Evolutionary conservation across 2,113 vertebrate genomes (phyloP).

Genomic region (Brachypodius melanocephalos): DNA sequence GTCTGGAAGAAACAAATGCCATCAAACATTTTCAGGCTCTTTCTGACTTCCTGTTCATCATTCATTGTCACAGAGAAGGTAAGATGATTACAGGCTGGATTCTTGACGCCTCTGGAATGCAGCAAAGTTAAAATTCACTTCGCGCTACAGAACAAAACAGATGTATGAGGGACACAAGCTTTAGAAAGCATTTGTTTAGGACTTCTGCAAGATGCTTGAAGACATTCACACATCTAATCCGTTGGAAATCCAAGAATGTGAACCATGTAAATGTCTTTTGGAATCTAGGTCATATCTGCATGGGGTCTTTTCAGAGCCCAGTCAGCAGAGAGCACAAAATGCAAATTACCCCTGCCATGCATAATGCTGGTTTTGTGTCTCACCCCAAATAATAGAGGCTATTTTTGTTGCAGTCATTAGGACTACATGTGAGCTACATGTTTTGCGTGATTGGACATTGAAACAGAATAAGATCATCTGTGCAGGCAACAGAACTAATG

Average conservation of each 20-base stretch:
- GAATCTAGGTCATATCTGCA: conserved; percentile 54
- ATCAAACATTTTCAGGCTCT: conserved; percentile 12
- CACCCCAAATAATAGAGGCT: conserved; percentile 32
- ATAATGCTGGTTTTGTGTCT: conserved; percentile 43
- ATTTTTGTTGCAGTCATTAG: conserved; percentile 39
- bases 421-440: conserved; percentile 44
- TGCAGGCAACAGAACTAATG: conserved; percentile 28
- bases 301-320: conserved; percentile 47
- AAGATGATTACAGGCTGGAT: neutral
- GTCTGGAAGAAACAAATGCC: neutral
- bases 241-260: conserved; percentile 54
- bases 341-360: conserved; percentile 40
- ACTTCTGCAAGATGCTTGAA: conserved; percentile 17
- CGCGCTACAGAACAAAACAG: neutral
- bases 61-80: neutral
- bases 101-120: neutral
- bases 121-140: neutral
- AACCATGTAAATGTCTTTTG: conserved; percentile 27
- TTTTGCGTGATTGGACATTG: conserved; percentile 34
- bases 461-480: conserved; percentile 34
- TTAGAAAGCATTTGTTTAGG: conserved; percentile 4
- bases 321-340: conserved; percentile 52
- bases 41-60: neutral
- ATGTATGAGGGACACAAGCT: neutral
- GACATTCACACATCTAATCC: conserved; percentile 31